Base-by-base conservation (phyloP, 2,888 invertebrate species). In the Dynastes tityus region DNA sequence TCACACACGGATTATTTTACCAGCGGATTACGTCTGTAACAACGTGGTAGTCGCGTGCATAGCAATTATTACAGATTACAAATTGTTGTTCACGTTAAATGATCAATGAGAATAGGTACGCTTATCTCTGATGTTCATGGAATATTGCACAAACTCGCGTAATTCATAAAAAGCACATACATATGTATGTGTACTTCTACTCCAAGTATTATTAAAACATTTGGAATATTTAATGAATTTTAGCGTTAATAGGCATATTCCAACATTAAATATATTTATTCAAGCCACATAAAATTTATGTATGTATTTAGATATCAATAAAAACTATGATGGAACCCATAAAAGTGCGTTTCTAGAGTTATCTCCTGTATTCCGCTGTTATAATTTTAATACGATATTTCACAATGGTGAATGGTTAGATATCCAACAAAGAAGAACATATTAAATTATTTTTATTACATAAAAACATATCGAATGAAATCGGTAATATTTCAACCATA, bases 71-170 rank as follows among this genome's bases (percentile, higher is more conserved):
- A 37, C 32, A 37, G 32, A 37, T 37, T 53, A 53, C 53, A 16
- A 3, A 53, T 16, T 8, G 22, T 58, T 58, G 9, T 22, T 6
- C 55, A 8, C 5, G n/a, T 16, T 16, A 22, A 58, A 27, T 58
- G 22, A 58, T 58, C 27, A 58, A 58, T 58, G 55, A 58, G 22
- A 58, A 5, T 58, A 37, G 32, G 32, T 37, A 5, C 22, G 6
- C 22, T 58, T 58, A 58, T 58, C 55, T 58, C 22, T 22, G 22
- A 16, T 58, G 22, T 8, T 45, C 27, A 22, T 22, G 22, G 22
- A 58, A 58, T 58, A 58, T 58, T 58, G 55, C 27, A 58, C 55
- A 58, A 22, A 58, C n/a, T 55, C 6, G 16, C 22, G 55, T 55
- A 55, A 55, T 55, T 22, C 32, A 32, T 37, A 37, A 2, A 5